Percentiles rank a stretch among this genome's conserved stretches.
Conservation (phyloP, 2,888 invertebrate species). For the Aporophyla nigra region DNA sequence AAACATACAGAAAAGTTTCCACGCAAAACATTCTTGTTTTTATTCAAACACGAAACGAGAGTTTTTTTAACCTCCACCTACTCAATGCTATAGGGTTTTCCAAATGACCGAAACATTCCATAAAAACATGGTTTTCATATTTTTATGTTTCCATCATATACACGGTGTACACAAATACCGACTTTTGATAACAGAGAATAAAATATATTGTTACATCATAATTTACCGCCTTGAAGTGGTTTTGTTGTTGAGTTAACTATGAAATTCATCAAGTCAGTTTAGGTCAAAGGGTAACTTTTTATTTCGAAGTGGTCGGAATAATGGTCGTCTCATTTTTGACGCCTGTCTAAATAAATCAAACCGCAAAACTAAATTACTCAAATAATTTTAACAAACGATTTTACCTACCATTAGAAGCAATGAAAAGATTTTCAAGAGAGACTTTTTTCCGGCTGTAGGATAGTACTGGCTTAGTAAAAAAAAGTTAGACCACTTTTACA, state of each 20-base stretch:
- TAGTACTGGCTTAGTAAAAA: too few relatives aligned
- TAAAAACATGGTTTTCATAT: neutral
- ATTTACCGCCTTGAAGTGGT: neutral
- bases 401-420: too few relatives aligned
- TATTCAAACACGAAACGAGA: neutral
- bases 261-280: neutral
- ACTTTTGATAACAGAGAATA: too few relatives aligned
- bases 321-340: too few relatives aligned
- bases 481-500: neutral
- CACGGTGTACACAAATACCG: too few relatives aligned
- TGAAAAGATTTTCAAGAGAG: too few relatives aligned
- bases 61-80: neutral
- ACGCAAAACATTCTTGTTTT: neutral
- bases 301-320: too few relatives aligned
- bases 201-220: neutral
- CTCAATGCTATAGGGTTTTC: constrained; percentile 17
- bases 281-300: neutral
- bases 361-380: neutral
- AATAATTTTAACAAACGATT: too few relatives aligned
- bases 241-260: neutral
- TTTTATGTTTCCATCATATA: neutral
- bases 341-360: neutral
- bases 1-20: constrained; percentile 16
- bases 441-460: too few relatives aligned
- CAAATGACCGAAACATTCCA: neutral